Evolutionary conservation across 2,888 invertebrate species (phyloP).

Genomic region (Eilema sororculum): DNA sequence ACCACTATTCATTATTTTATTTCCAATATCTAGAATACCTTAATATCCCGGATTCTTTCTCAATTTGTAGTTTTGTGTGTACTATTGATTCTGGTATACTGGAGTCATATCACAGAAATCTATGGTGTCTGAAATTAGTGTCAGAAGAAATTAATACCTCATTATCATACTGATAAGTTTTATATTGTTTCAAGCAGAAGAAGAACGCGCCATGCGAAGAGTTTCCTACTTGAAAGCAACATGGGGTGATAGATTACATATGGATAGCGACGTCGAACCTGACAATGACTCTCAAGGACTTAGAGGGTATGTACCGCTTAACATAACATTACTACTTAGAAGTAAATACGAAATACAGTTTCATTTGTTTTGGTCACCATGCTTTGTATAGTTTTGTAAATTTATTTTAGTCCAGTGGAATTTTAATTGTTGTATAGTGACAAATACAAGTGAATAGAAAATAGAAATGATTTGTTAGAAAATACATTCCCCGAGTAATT

Average conservation of each 20-base stretch:
- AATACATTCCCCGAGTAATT: conserved; percentile 43
- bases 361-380: conserved; percentile 48
- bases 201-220: conserved; percentile 94
- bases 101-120: not conserved
- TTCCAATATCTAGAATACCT: not conserved
- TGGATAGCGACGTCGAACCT: conserved; percentile 89
- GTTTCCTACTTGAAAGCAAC: conserved; percentile 98
- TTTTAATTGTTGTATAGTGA: conserved; percentile 33
- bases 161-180: not conserved
- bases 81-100: not conserved
- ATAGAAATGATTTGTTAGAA: conserved; percentile 32
- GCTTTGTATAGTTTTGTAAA: conserved; percentile 28
- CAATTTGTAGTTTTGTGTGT: not conserved
- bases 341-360: conserved; percentile 23
- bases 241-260: conserved; percentile 91
- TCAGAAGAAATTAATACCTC: not conserved
- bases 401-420: conserved; percentile 18
- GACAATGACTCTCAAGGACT: conserved; percentile 88
- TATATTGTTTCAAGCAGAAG: conserved; percentile 87
- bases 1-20: not conserved
- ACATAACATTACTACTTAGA: conserved; percentile 13
- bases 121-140: not conserved
- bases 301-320: conserved; percentile 87
- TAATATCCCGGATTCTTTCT: not conserved
- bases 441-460: conserved; percentile 40